These are phyloP conservation scores for Heteromyza rotundicornis DNA, from an alignment of 2,888 invertebrate species.

Conservation along the genomic window DNA sequence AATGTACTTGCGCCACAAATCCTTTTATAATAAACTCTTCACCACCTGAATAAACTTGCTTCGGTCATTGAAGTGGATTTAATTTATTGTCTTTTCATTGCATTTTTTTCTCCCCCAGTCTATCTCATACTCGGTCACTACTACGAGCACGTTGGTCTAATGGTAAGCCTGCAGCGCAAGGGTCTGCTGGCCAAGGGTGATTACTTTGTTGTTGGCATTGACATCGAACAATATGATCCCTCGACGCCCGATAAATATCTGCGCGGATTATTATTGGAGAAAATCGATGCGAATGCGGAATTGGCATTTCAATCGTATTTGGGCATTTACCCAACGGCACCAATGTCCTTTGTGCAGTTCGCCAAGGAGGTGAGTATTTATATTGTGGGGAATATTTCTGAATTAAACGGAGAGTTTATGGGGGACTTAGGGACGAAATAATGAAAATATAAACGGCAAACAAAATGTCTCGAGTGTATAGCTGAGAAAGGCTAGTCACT, in stretches of 20 bases:
- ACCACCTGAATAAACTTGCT: too few relatives aligned
- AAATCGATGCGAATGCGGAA: conserved; percentile 66
- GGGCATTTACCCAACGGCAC: conserved; percentile 80
- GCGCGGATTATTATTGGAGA: conserved; percentile 73
- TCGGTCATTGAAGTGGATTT: too few relatives aligned
- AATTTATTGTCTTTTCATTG: too few relatives aligned
- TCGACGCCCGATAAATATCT: conserved; percentile 80
- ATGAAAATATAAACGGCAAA: not conserved
- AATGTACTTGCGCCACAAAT: too few relatives aligned
- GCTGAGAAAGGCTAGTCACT: too few relatives aligned
- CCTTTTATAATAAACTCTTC: too few relatives aligned
- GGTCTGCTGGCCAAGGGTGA: conserved; percentile 86
- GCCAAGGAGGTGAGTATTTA: conserved; percentile 65
- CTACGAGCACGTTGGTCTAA: conserved; percentile 89
- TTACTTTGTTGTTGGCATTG: conserved; percentile 92
- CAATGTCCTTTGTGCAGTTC: conserved; percentile 76
- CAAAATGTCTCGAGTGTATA: not conserved
- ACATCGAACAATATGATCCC: conserved; percentile 85
- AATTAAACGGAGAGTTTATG: too few relatives aligned
- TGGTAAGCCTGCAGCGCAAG: conserved; percentile 83
- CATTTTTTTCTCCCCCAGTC: conserved; percentile 66
- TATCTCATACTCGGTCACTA: conserved; percentile 89
- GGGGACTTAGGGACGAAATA: not conserved
- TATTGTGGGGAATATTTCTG: too few relatives aligned
- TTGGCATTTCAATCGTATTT: conserved; percentile 82